These are phyloP conservation scores for Neelides sp. DNA, from an alignment of 1,140 invertebrate species.

Conservation along the genomic window DNA sequence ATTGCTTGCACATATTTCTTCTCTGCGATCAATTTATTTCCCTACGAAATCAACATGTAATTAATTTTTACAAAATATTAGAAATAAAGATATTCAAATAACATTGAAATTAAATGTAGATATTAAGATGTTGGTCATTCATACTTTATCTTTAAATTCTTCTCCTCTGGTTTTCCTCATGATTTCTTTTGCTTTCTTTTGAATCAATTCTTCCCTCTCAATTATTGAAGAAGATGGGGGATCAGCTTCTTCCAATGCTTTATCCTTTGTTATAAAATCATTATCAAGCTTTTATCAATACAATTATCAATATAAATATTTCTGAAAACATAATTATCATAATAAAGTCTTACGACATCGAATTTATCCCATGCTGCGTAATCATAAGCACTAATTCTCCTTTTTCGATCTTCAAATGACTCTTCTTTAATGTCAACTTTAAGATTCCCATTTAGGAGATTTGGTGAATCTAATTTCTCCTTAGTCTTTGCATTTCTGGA, in stretches of 20 bases:
- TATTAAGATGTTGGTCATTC: no score
- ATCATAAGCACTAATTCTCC: no score
- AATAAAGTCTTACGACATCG: slow-evolving; percentile 50
- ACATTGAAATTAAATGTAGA: slow-evolving; percentile 1
- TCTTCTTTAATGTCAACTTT: no score
- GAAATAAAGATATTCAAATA: background rate
- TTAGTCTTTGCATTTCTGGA: no score
- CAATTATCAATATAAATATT: background rate
- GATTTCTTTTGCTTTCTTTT: slow-evolving; percentile 34
- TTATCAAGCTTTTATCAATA: background rate
- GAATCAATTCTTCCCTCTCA: slow-evolving; percentile 39
- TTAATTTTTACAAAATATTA: no score
- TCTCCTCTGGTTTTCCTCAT: slow-evolving; percentile 38
- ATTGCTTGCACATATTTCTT: slow-evolving; percentile 58
- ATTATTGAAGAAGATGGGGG: slow-evolving; percentile 11
- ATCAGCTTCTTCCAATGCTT: slow-evolving; percentile 56
- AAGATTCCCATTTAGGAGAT: no score
- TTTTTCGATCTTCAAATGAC: no score
- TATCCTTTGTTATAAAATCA: slow-evolving; percentile 41
- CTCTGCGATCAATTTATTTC: background rate
- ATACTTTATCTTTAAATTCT: slow-evolving; percentile 48
- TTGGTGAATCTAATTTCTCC: no score
- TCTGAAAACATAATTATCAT: background rate
- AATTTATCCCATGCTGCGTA: slow-evolving; percentile 66
- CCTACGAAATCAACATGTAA: no score